Conservation (phyloP, 2,797 vertebrate species). For the Carapus acus region DNA sequence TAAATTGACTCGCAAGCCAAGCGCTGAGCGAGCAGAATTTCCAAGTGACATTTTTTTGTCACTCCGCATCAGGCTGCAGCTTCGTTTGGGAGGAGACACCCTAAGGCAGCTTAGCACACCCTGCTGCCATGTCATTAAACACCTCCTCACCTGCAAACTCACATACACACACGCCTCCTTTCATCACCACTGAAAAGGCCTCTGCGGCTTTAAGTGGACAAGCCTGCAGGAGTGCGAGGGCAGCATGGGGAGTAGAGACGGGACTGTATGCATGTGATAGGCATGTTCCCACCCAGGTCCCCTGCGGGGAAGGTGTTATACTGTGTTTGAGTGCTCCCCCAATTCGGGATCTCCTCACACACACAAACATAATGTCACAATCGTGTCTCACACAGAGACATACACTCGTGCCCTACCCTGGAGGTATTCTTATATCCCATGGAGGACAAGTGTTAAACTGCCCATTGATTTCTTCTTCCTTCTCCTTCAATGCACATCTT, state of each 20-base stretch:
- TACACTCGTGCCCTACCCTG: slow-evolving; percentile 14
- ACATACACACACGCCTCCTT: slow-evolving; percentile 15
- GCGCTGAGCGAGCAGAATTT: too few species aligned
- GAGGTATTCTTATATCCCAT: slow-evolving; percentile 37
- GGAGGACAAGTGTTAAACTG: slow-evolving; percentile 43
- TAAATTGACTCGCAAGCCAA: too few species aligned
- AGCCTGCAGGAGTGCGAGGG: slow-evolving; percentile 32
- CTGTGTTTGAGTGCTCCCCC: slow-evolving; percentile 15
- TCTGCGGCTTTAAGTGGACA: slow-evolving; percentile 47
- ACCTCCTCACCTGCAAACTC: slow-evolving; percentile 6
- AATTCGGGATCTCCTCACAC: too few species aligned
- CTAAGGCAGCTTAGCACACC: slow-evolving; percentile 36
- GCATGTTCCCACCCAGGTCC: slow-evolving; percentile 38
- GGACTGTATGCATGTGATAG: slow-evolving; percentile 40
- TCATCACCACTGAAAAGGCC: slow-evolving; percentile 36
- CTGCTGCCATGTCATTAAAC: slow-evolving; percentile 50
- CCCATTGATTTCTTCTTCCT: slow-evolving; percentile 54
- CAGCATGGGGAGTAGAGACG: slow-evolving; percentile 19
- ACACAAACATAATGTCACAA: slow-evolving; percentile 2
- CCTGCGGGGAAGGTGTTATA: slow-evolving; percentile 50
- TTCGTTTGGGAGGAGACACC: slow-evolving; percentile 21
- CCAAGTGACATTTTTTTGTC: too few species aligned
- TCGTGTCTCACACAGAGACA: slow-evolving; percentile 7
- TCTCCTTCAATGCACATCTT: slow-evolving; percentile 48
- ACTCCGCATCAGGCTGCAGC: not conserved